Base-by-base conservation (phyloP, 2,113 vertebrate species). In the Ictidomys tridecemlineatus region DNA sequence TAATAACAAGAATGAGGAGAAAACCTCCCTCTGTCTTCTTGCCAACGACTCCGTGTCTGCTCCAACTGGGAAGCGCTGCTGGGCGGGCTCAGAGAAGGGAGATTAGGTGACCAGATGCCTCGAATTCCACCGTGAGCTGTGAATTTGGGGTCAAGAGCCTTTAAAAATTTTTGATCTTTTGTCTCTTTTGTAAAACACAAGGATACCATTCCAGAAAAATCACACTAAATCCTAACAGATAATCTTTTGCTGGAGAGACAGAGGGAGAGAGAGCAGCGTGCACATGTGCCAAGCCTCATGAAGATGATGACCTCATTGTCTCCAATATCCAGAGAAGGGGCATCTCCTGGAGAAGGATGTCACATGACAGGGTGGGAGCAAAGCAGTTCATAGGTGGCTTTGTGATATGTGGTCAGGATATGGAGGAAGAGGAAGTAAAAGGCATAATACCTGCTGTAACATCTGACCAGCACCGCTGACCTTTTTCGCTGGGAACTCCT, bases 1-100 rank as follows among this genome's bases (percentile, higher is more conserved):
- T 87, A 89, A 85, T 83, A 93, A 74, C 37, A 73, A 93, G 56
- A 77, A 39, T 1, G 28, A 63, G 17, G 86, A 92, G 82, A 80
- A 91, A 96, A 30, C 26, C 65, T 74, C 76, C 34, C 61, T 87
- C 39, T 80, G 8, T 90, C 79, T 80, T 74, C 72, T 72, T 18
- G 34, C 86, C 63, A 91, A 96, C 14, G 86, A 37, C 70, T 83
- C 26, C 7, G 14, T 93, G 28, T 58, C 34, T 39, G 20, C 34
- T 77, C 74, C 51, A 78, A 8, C 1, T 1, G 26, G 30, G 34
- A 63, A 70, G 16, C 14, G 24, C 30, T 48, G 34, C 45, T 5
- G 7, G 17, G 73, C 4, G 3, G 67, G 51, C 56, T 79, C 65
- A 28, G 30, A 26, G 37, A 76, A 48, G 3, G 34, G 77, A 42